phyloP scores from a whole-genome alignment of 2,888 invertebrate species.

The Gymnocheta viridis region DNA sequence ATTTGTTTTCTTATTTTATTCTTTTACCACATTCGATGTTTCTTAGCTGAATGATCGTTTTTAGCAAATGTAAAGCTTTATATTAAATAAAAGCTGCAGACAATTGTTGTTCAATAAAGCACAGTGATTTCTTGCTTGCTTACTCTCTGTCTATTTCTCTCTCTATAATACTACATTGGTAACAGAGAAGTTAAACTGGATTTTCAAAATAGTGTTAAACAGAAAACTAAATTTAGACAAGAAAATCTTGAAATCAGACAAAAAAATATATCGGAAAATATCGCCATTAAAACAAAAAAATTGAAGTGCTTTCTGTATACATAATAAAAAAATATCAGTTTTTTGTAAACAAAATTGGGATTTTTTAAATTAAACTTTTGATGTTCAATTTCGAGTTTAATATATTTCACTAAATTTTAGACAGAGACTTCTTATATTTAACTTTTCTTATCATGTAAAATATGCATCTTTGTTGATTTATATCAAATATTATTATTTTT shows the following conservation, averaged over 20 bases:
- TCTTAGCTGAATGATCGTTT: slow-evolving; percentile 62
- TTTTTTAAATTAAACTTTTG: too few species aligned
- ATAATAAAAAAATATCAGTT: too few species aligned
- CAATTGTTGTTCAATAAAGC: slow-evolving; percentile 39
- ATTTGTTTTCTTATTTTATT: slow-evolving; percentile 29
- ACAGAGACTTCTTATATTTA: too few species aligned
- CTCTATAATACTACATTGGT: background rate
- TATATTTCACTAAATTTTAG: too few species aligned
- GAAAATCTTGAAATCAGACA: background rate
- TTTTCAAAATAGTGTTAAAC: background rate
- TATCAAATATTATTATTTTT: too few species aligned
- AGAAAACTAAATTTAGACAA: background rate
- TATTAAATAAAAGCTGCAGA: slow-evolving; percentile 53
- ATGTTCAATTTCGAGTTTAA: too few species aligned
- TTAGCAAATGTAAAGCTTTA: slow-evolving; percentile 54
- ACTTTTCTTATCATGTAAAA: too few species aligned
- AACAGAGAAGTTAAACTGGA: slow-evolving; percentile 15
- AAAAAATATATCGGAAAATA: too few species aligned
- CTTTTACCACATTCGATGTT: slow-evolving; percentile 52
- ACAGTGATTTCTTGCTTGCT: slow-evolving; percentile 9
- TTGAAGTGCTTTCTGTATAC: too few species aligned
- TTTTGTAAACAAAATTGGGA: too few species aligned
- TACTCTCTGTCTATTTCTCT: slow-evolving; percentile 11
- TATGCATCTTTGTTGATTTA: too few species aligned
- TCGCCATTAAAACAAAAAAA: too few species aligned